Evolutionary conservation across 2,797 vertebrate species (phyloP).

Genomic region (Sphenodon punctatus): DNA sequence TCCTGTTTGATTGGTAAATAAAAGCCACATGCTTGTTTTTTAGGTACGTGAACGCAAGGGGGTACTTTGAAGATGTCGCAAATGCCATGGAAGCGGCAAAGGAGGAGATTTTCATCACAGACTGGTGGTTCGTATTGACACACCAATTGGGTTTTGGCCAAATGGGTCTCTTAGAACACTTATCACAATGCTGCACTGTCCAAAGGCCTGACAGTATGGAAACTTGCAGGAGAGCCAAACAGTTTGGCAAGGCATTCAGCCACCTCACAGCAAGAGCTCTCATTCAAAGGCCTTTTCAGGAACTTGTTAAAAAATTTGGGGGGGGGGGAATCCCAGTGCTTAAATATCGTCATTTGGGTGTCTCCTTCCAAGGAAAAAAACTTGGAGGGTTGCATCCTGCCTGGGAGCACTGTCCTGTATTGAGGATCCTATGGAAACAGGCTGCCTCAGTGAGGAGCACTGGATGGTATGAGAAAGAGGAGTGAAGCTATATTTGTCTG

Average conservation of each 20-base stretch:
- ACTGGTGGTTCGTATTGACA: slow-evolving; percentile 90
- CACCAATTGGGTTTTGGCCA: background rate
- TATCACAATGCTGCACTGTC: slow-evolving; percentile 9
- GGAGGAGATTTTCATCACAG: slow-evolving; percentile 98
- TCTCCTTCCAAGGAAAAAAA: background rate
- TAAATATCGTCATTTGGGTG: background rate
- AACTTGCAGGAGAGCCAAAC: slow-evolving; percentile 43
- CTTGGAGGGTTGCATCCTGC: no score
- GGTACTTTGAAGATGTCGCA: slow-evolving; percentile 93
- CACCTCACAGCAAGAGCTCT: slow-evolving; percentile 27
- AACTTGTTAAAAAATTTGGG: slow-evolving; percentile 5
- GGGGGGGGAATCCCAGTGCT: background rate
- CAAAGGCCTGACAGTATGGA: slow-evolving; percentile 34
- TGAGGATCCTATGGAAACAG: no score
- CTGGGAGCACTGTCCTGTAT: no score
- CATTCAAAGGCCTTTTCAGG: slow-evolving; percentile 64
- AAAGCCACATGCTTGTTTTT: background rate
- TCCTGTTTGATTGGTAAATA: background rate
- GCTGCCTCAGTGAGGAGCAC: no score
- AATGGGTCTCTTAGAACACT: slow-evolving; percentile 3
- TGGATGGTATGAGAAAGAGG: no score
- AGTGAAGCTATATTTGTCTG: no score
- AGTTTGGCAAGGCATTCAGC: slow-evolving; percentile 64
- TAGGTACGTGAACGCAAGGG: slow-evolving; percentile 96
- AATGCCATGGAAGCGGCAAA: slow-evolving; percentile 91